These are phyloP conservation scores for Cephalopterus ornatus DNA, from an alignment of 2,113 vertebrate species.

Conservation along the genomic window DNA sequence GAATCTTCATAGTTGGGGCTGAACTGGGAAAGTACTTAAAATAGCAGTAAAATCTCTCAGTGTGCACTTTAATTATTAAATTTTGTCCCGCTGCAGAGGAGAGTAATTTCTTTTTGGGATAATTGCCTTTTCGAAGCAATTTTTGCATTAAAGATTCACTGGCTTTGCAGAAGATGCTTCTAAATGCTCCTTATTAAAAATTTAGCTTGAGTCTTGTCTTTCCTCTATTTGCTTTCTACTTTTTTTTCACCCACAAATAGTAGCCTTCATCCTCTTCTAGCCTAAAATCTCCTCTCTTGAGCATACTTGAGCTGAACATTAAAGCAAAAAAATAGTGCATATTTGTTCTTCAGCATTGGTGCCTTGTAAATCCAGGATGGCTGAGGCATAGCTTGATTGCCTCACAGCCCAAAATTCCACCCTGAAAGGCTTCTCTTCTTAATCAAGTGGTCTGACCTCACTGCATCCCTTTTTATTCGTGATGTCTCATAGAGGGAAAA, in stretches of 20 bases:
- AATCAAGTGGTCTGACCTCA: neutral
- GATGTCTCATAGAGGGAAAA: neutral
- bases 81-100: conserved; percentile 25
- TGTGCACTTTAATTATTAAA: conserved; percentile 53
- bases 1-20: neutral
- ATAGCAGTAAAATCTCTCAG: conserved; percentile 46
- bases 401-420: neutral
- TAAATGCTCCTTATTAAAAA: conserved; percentile 50
- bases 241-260: neutral
- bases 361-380: neutral
- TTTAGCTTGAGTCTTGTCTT: conserved; percentile 18
- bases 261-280: neutral
- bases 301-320: neutral
- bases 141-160: conserved; percentile 63
- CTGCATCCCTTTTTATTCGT: neutral
- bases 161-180: conserved; percentile 45
- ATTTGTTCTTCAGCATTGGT: neutral
- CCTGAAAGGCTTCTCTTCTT: neutral
- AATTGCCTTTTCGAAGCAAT: conserved; percentile 44
- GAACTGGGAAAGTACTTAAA: conserved; percentile 48
- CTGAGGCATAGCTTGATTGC: neutral
- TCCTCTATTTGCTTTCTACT: neutral
- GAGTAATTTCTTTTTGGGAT: conserved; percentile 49
- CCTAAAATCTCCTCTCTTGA: neutral
- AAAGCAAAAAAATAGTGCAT: neutral